Evolutionary conservation across 2,113 vertebrate genomes (phyloP).

Genomic region (Athene cunicularia): DNA sequence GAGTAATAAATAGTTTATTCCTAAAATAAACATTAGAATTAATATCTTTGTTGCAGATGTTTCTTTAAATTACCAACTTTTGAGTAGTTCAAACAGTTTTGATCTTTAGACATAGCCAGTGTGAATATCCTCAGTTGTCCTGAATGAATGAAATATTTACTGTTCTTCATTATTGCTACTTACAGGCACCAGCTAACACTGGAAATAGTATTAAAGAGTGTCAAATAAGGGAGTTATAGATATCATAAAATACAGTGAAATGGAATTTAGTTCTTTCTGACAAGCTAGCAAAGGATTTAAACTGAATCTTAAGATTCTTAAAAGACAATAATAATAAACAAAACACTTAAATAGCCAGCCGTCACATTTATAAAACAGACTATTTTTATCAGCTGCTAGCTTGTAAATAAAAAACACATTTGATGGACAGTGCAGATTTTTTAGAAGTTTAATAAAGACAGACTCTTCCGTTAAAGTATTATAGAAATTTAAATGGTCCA

Average conservation of each 20-base stretch:
- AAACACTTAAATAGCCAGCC: neutral
- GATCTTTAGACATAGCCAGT: neutral
- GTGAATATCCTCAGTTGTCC: neutral
- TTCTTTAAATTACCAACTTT: neutral
- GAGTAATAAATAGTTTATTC: neutral
- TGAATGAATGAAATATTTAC: neutral
- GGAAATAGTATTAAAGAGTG: neutral
- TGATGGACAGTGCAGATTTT: neutral
- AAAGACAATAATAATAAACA: neutral
- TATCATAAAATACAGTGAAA: neutral
- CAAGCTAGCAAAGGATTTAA: neutral
- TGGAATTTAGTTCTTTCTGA: neutral
- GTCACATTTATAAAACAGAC: neutral
- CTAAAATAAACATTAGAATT: neutral
- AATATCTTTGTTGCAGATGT: neutral
- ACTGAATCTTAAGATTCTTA: neutral
- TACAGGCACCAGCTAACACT: neutral
- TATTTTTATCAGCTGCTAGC: neutral
- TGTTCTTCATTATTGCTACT: neutral
- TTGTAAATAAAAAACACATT: neutral
- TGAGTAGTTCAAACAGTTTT: neutral
- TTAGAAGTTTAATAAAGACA: neutral
- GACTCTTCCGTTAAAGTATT: neutral
- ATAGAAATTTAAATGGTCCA: neutral
- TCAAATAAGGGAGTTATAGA: neutral